These are phyloP conservation scores for Pantelozetes paolii DNA, from an alignment of 2,888 invertebrate genomes.

Conservation along the genomic window DNA sequence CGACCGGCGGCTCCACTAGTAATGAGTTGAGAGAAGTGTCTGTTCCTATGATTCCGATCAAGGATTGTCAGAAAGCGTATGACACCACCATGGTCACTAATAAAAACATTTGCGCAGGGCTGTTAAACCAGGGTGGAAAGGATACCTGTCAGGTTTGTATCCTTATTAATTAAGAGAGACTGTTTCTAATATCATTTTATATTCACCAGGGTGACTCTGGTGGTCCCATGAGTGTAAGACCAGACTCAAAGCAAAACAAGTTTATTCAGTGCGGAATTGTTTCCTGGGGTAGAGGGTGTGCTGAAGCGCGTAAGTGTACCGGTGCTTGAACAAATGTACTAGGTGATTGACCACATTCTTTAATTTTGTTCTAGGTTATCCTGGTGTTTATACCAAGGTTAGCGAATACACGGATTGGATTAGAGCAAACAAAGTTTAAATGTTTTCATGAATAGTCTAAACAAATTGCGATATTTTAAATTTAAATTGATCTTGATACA, in stretches of 20 bases:
- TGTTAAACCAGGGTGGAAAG: conserved; percentile 15
- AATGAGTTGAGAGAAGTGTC: conserved; percentile 24
- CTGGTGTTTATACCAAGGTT: conserved; percentile 4
- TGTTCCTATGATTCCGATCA: conserved; percentile 34
- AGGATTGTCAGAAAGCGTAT: conserved; percentile 10
- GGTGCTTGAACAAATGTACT: neutral
- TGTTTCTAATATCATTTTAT: too few relatives aligned
- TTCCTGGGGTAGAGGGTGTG: conserved; percentile 12
- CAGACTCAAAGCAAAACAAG: neutral
- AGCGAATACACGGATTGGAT: neutral
- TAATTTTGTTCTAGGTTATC: neutral
- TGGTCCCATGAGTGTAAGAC: neutral
- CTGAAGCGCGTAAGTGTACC: neutral
- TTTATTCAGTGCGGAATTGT: neutral
- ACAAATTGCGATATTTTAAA: too few relatives aligned
- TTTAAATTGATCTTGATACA: too few relatives aligned
- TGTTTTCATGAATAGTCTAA: neutral
- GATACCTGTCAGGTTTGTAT: neutral
- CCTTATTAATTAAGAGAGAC: neutral
- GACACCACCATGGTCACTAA: neutral
- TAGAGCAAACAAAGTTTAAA: neutral
- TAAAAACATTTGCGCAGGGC: conserved; percentile 38
- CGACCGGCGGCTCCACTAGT: conserved; percentile 21
- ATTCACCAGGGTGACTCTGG: conserved; percentile 20
- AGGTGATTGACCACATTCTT: neutral